Evolutionary conservation across 2,113 vertebrate species (phyloP).

Genomic region (Trachemys scripta): DNA sequence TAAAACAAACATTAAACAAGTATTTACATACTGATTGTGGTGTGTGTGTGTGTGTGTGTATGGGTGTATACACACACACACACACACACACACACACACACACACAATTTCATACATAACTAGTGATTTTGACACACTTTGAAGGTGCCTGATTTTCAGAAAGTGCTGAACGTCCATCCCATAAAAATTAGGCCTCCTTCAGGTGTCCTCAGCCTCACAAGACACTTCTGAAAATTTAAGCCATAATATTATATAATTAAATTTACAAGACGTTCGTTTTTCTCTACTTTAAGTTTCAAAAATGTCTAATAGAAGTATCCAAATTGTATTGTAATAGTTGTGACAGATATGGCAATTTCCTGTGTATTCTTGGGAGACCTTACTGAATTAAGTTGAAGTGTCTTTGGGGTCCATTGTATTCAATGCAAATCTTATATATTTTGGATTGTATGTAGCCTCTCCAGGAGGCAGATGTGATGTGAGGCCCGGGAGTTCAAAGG

Average conservation of each 20-base stretch:
- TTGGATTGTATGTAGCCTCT: background rate
- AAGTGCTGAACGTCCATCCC: background rate
- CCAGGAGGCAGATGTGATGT: background rate
- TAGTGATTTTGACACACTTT: background rate
- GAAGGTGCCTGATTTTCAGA: background rate
- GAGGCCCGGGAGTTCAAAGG: background rate
- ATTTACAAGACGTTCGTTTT: background rate
- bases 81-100: background rate
- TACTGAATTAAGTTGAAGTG: background rate
- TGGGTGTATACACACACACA: background rate
- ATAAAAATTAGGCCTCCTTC: background rate
- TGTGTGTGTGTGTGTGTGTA: too few species aligned
- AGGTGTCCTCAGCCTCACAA: background rate
- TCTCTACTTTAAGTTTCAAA: constrained; percentile 17
- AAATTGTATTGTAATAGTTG: constrained; percentile 5
- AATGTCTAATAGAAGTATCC: background rate
- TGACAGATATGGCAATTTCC: background rate
- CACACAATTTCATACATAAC: background rate
- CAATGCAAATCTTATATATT: background rate
- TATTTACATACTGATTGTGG: background rate
- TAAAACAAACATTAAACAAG: background rate
- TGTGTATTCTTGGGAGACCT: background rate
- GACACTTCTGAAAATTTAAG: background rate
- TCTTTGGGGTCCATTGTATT: background rate
- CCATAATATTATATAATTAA: background rate